phyloP scores from a whole-genome alignment of 2,888 invertebrate species.

The Limnephilus auricula region DNA sequence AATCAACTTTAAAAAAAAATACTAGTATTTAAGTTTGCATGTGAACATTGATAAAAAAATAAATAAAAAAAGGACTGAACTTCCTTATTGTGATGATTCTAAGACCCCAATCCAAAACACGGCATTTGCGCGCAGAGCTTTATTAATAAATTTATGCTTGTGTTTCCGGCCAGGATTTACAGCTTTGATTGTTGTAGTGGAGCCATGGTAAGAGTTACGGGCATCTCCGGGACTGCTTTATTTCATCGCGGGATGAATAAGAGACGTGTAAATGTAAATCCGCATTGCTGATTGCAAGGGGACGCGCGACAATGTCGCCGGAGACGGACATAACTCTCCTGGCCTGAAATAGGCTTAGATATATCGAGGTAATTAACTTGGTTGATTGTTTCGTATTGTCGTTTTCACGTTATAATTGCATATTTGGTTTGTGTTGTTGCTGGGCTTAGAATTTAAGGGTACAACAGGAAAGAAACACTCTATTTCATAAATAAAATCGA shows the following conservation, averaged over 20 bases:
- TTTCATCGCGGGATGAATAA: slow-evolving; percentile 35
- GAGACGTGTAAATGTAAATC: slow-evolving; percentile 51
- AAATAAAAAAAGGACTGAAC: no score
- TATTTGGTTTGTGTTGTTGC: neutral
- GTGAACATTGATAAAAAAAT: no score
- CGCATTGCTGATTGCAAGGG: slow-evolving; percentile 31
- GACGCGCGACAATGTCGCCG: slow-evolving; percentile 37
- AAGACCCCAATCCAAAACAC: slow-evolving; percentile 58
- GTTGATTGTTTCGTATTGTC: neutral
- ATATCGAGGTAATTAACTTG: slow-evolving; percentile 5
- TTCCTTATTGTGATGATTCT: slow-evolving; percentile 20
- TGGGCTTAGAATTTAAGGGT: neutral
- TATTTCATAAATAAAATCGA: no score
- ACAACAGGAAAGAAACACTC: neutral
- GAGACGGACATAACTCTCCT: slow-evolving; percentile 25
- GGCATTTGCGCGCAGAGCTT: slow-evolving; percentile 61
- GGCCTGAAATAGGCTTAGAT: neutral
- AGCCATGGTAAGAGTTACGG: slow-evolving; percentile 37
- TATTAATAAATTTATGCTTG: slow-evolving; percentile 61
- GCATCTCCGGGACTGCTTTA: slow-evolving; percentile 49
- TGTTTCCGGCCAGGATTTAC: slow-evolving; percentile 60
- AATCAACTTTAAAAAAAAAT: no score
- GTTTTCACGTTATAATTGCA: slow-evolving; percentile 8
- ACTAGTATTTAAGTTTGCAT: no score
- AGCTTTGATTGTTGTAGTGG: slow-evolving; percentile 60